A percentile compares a stretch with the other conserved stretches of the same genome.
Evolutionary conservation across 2,888 invertebrate genomes (phyloP).

Genomic region (Shargacucullia verbasci): DNA sequence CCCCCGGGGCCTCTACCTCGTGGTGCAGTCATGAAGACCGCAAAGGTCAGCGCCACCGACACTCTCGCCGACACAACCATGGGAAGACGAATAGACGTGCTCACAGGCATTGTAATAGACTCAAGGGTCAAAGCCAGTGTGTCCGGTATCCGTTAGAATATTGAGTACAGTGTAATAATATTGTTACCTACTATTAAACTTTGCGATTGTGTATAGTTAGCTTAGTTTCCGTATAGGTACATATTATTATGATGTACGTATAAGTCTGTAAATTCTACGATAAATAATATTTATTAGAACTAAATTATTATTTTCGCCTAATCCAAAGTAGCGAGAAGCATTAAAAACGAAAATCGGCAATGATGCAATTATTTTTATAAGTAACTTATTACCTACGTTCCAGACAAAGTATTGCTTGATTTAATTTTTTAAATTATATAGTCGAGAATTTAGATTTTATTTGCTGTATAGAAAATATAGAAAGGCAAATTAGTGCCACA

Average conservation of each 20-base stretch:
- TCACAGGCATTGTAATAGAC: conserved; percentile 53
- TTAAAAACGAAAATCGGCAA: conserved; percentile 1
- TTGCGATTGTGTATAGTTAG: conserved; percentile 45
- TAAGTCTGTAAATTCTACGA: conserved; percentile 10
- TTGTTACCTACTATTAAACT: conserved; percentile 52
- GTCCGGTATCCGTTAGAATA: conserved; percentile 49
- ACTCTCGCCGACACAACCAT: conserved; percentile 57
- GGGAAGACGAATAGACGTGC: conserved; percentile 43
- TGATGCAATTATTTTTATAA: too few species aligned
- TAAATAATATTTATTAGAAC: conserved; percentile 9
- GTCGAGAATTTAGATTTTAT: too few species aligned
- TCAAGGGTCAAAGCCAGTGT: conserved; percentile 43
- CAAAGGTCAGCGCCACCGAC: conserved; percentile 56
- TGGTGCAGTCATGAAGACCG: conserved; percentile 69
- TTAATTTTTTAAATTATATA: not conserved
- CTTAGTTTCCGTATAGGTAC: conserved; percentile 32
- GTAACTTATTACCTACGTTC: too few species aligned
- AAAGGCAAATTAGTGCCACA: conserved; percentile 6
- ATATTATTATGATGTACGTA: conserved; percentile 6
- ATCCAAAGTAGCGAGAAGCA: not conserved
- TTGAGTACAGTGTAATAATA: conserved; percentile 46
- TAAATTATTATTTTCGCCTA: not conserved
- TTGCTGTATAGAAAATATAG: not conserved
- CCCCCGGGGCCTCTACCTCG: conserved; percentile 65
- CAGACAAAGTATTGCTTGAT: not conserved